Conservation (phyloP, 2,888 invertebrate species). For the Buathra laborator region DNA sequence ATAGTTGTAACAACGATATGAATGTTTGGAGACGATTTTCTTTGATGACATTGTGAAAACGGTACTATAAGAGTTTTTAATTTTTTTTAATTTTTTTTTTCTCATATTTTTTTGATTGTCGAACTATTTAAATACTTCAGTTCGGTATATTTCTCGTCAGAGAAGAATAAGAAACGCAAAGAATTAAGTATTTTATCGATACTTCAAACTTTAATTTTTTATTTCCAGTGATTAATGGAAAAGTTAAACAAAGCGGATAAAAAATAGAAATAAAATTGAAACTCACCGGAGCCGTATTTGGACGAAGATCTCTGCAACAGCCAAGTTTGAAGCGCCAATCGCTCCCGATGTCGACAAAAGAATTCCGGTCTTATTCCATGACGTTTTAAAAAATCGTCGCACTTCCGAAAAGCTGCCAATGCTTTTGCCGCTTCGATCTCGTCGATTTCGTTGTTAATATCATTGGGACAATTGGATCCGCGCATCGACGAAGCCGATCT, state of each 20-base stretch:
- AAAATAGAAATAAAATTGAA: not conserved
- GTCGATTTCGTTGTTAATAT: conserved; percentile 75
- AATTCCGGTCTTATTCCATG: conserved; percentile 92
- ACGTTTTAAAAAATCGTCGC: conserved; percentile 88
- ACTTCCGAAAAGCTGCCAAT: conserved; percentile 86
- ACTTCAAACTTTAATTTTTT: no score
- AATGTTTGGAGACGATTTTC: no score
- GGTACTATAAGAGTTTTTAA: no score
- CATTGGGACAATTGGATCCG: conserved; percentile 72
- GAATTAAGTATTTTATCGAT: no score
- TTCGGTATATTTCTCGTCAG: no score
- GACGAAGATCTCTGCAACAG: conserved; percentile 77
- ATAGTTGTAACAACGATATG: no score
- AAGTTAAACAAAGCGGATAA: not conserved
- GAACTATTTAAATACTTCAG: no score
- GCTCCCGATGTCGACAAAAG: conserved; percentile 90
- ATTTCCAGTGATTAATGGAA: not conserved
- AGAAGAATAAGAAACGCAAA: no score
- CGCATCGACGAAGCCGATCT: conserved; percentile 77
- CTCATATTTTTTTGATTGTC: no score
- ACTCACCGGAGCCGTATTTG: conserved; percentile 79
- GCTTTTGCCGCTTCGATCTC: conserved; percentile 80
- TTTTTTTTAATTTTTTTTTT: no score
- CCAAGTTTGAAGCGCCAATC: conserved; percentile 81
- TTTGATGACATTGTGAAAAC: no score